Evolutionary conservation across 2,113 vertebrate species (phyloP), one percentile per base, ranked within the genome.

Genomic region (Coptodon bakossiorum): DNA sequence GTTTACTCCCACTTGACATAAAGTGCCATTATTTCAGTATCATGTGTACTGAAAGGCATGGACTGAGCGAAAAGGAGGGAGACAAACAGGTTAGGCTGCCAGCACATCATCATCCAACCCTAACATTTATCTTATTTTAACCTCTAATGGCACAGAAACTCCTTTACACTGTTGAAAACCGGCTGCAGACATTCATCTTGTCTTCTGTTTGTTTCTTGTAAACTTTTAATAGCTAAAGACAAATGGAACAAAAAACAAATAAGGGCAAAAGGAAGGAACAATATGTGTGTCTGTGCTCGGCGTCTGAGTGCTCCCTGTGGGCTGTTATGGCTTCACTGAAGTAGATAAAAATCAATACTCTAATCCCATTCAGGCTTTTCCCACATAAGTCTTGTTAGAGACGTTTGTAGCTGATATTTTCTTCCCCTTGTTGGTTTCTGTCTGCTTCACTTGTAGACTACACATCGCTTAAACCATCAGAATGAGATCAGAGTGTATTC

Each of bases 341-440:
- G 91, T 85, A 81, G 86, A 91, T 91, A 43, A 85, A 82, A 91
- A 94, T 94, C 94, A 86, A 92, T 93, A 86, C 66, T 5, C 36
- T 88, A 82, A 91, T 92, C 91, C 89, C 81, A 80, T 90, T 84
- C 90, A 63, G 87, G 31, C 80, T 91, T 89, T 90, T 90, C 87
- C 83, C 90, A 87, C 92, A 90, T 91, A 83, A 27, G 87, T 90
- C 93, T 87, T 88, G 92, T 92, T 94, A 86, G 79, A 91, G 78
- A 89, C 84, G 38, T 92, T 84, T 84, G 90, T 29, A 81, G 83
- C 3, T 29, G 71, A 85, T 89, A 80, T 93, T 90, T 88, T 59
- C 84, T 88, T 57, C 88, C 81, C 85, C 83, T 86, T 56, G 78
- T 87, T 90, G 89, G 54, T 22, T 89, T 57, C 40, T 88, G 84